These are phyloP conservation scores for Stomorhina lunata DNA, from an alignment of 2,888 invertebrate genomes.

Conservation along the genomic window DNA sequence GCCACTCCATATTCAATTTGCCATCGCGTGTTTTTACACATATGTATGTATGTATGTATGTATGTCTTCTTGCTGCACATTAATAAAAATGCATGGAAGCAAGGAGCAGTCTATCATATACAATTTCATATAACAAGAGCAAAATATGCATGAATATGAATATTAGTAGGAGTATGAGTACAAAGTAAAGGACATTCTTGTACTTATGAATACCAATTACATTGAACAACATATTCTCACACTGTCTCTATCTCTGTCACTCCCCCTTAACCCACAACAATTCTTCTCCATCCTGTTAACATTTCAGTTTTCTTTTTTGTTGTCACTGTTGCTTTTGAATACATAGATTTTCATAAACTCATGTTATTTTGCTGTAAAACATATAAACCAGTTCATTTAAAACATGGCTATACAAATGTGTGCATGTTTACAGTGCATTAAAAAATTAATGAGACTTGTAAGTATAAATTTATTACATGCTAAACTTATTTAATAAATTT, in stretches of 20 bases:
- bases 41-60: background rate
- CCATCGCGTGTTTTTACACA: constrained; percentile 40
- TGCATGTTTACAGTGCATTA: constrained; percentile 35
- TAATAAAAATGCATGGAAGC: background rate
- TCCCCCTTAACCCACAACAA: constrained; percentile 19
- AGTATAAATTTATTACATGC: constrained; percentile 17
- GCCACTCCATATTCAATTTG: constrained; percentile 50
- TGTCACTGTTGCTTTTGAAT: background rate
- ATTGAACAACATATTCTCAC: constrained; percentile 39
- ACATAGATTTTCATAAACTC: constrained; percentile 54
- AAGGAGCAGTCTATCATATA: background rate
- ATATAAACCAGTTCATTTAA: constrained; percentile 47
- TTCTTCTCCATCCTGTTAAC: constrained; percentile 12
- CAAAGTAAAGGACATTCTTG: constrained; percentile 28
- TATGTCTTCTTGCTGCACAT: background rate
- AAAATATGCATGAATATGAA: background rate
- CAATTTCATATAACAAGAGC: background rate
- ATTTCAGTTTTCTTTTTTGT: background rate
- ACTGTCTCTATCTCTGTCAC: no score
- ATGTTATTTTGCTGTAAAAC: constrained; percentile 52
- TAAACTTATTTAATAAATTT: no score
- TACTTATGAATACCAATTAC: constrained; percentile 54
- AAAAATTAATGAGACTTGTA: constrained; percentile 31
- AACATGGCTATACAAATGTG: constrained; percentile 21
- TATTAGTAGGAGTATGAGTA: background rate